Base-by-base conservation (phyloP, 1,140 invertebrate species). In the Sarcophaga bullata region DNA sequence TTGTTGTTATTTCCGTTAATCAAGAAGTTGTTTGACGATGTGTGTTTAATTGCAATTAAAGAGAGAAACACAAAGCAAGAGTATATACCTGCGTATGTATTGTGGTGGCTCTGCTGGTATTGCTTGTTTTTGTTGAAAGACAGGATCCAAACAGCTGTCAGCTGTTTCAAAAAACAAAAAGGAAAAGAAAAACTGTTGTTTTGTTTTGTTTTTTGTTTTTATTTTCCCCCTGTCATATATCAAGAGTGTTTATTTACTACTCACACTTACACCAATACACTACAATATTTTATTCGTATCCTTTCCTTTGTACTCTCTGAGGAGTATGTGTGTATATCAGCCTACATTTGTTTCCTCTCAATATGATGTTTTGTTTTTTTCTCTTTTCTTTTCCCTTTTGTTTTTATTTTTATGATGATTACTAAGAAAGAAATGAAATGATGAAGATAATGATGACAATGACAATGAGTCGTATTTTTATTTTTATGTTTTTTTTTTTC, bases 161-260 rank as follows among this genome's bases (percentile, higher is more conserved):
- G 86, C 86, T 87, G 87, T 86, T 87, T 84, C 62, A 83, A 86
- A n/a, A n/a, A n/a, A n/a, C n/a, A n/a, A n/a, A n/a, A 37, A 37
- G 25, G 25, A 1, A 37, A 37, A 37, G 25, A 37, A 37, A 37
- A 83, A 84, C 83, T 86, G 84, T 76, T 76, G 73, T 49, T n/a
- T 76, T 37, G 25, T 82, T 83, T 84, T 84, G 76, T 19, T n/a
- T 13, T 15, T 54, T 84, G 73, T 81, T 73, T n/a, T n/a, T n/a
- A n/a, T n/a, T n/a, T n/a, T n/a, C n/a, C n/a, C 75, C 73, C 54
- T n/a, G 15, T 58, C 54, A 58, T 58, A 58, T 37, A 37, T 58
- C 0, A 3, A 58, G 13, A n/a, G 54, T 52, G 6, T 52, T 52
- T n/a, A n/a, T 11, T 58, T 58, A n/a, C 15, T 58, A 13, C 54